Conservation (phyloP, 2,888 invertebrate genomes). For the Phalera bucephala region DNA sequence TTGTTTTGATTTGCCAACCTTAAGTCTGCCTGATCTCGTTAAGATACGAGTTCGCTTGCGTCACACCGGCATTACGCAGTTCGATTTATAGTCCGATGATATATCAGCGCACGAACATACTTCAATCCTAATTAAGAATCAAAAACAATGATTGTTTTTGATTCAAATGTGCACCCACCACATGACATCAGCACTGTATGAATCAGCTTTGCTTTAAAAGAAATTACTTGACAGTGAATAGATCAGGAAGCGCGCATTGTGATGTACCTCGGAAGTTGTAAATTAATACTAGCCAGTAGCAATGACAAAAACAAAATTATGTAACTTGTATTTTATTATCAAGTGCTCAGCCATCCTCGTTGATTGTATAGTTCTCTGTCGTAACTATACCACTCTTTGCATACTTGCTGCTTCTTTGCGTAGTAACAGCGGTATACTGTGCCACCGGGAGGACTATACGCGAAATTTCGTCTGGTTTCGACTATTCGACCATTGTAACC, state of each 20-base stretch:
- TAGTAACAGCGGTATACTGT: constrained; percentile 62
- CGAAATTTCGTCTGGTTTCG: constrained; percentile 37
- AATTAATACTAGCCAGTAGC: not conserved
- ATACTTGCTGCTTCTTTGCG: constrained; percentile 65
- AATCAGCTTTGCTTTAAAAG: not conserved
- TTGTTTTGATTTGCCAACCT: no score
- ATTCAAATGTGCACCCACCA: constrained; percentile 37
- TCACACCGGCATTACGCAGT: constrained; percentile 27
- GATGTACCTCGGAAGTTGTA: not conserved
- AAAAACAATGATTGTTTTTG: constrained; percentile 40
- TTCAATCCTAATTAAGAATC: constrained; percentile 32
- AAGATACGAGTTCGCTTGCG: constrained; percentile 22
- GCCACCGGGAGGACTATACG: constrained; percentile 57
- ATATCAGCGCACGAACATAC: constrained; percentile 24
- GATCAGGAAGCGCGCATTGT: constrained; percentile 1
- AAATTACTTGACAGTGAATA: not conserved
- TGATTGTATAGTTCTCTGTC: constrained; percentile 34
- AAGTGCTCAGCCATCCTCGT: constrained; percentile 30
- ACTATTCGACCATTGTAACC: constrained; percentile 51
- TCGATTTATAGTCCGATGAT: constrained; percentile 33
- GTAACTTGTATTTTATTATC: not conserved
- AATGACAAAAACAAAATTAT: not conserved
- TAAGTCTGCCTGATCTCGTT: constrained; percentile 8
- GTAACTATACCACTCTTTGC: constrained; percentile 45
- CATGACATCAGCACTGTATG: constrained; percentile 4